phyloP scores from a whole-genome alignment of 2,888 invertebrate species.

The Bembecia ichneumoniformis region DNA sequence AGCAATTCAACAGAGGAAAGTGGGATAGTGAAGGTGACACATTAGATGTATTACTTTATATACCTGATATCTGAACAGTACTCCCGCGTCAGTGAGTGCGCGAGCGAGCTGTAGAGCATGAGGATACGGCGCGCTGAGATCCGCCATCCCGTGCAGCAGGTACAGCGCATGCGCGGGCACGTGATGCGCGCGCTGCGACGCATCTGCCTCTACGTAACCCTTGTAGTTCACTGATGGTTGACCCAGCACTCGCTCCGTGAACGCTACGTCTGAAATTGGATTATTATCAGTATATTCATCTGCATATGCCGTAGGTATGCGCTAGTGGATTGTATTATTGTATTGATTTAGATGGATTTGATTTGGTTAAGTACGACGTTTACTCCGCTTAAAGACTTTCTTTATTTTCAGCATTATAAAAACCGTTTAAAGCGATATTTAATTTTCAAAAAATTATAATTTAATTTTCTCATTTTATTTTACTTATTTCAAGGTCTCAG shows the following conservation, averaged over 20 bases:
- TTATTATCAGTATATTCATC: no score
- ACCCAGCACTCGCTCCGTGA: constrained; percentile 95
- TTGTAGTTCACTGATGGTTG: constrained; percentile 89
- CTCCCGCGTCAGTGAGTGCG: constrained; percentile 88
- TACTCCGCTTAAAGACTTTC: no score
- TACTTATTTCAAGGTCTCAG: no score
- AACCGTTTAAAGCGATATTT: no score
- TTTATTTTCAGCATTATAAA: no score
- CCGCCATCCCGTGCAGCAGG: constrained; percentile 93
- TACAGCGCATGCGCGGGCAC: constrained; percentile 91
- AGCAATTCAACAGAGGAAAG: neutral
- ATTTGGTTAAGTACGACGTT: no score
- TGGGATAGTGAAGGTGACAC: neutral
- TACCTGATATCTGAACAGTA: constrained; percentile 94
- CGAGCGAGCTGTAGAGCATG: constrained; percentile 92
- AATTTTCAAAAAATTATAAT: no score
- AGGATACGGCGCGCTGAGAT: constrained; percentile 93
- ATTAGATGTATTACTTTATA: constrained; percentile 2
- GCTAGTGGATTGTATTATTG: no score
- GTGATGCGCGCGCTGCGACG: constrained; percentile 88
- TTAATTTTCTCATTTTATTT: no score
- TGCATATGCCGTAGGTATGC: no score
- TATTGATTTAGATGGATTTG: no score
- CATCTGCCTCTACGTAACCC: constrained; percentile 93
- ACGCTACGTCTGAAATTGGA: constrained; percentile 84